Percentiles rank a stretch among this genome's conserved stretches.
Conservation (phyloP, 2,888 invertebrate species). For the Harmothoe impar region DNA sequence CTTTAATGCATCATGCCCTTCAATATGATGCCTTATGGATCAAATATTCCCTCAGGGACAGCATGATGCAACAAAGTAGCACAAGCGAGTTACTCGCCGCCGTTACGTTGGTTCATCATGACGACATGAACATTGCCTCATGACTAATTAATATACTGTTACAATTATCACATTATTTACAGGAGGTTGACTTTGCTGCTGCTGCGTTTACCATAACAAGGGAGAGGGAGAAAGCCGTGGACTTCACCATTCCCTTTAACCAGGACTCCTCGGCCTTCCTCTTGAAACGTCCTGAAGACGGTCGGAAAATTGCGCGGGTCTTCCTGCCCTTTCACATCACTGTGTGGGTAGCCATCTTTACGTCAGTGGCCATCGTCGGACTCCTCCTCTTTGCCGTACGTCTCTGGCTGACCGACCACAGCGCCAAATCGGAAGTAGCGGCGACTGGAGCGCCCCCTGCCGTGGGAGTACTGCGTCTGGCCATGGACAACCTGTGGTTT, state of each 20-base stretch:
- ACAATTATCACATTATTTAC: too few relatives aligned
- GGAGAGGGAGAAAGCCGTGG: constrained; percentile 71
- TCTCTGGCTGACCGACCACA: neutral
- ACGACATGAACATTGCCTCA: too few relatives aligned
- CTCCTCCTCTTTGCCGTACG: constrained; percentile 10
- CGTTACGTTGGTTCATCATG: too few relatives aligned
- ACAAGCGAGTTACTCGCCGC: too few relatives aligned
- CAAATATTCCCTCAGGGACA: too few relatives aligned
- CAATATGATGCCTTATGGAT: too few relatives aligned
- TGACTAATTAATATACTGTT: too few relatives aligned
- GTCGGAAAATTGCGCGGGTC: neutral
- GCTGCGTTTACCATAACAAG: constrained; percentile 73
- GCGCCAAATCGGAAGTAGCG: neutral
- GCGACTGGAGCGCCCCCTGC: neutral
- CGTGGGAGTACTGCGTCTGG: neutral
- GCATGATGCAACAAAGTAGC: too few relatives aligned
- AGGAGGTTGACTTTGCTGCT: constrained; percentile 74
- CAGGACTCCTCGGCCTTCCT: constrained; percentile 38
- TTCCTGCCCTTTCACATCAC: constrained; percentile 11
- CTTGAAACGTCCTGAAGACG: constrained; percentile 14
- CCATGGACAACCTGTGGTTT: constrained; percentile 29
- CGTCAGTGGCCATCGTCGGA: neutral
- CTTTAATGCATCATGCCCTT: too few relatives aligned
- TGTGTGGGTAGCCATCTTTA: constrained; percentile 24
- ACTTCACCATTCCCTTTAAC: constrained; percentile 71